Evolutionary conservation across 2,888 invertebrate genomes (phyloP).

Genomic region (Aphodius granarius): DNA sequence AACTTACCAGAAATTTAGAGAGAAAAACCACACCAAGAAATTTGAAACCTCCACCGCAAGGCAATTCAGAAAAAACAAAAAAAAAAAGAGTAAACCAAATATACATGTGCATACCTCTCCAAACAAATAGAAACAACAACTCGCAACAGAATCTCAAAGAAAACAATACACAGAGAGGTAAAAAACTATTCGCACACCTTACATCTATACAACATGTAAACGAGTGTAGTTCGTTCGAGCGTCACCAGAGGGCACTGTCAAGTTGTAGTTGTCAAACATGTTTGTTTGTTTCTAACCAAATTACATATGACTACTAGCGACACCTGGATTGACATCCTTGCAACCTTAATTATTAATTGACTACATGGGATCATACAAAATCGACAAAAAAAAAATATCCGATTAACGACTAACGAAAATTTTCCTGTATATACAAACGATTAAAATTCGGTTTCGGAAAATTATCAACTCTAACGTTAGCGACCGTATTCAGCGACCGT

Average conservation of each 20-base stretch:
- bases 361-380: not conserved
- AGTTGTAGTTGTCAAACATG: too few species aligned
- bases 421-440: slow-evolving; percentile 51
- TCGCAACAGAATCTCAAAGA: slow-evolving; percentile 14
- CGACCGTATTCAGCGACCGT: slow-evolving; percentile 36
- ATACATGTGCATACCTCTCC: slow-evolving; percentile 23
- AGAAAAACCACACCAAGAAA: slow-evolving; percentile 32
- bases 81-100: slow-evolving; percentile 33
- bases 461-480: slow-evolving; percentile 47
- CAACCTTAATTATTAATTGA: not conserved
- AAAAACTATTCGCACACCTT: not conserved
- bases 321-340: too few species aligned
- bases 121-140: not conserved
- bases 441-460: slow-evolving; percentile 52
- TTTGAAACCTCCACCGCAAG: slow-evolving; percentile 48
- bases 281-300: too few species aligned
- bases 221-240: too few species aligned
- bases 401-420: slow-evolving; percentile 33
- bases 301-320: too few species aligned
- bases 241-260: too few species aligned
- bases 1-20: slow-evolving; percentile 44
- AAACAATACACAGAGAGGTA: not conserved
- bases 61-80: slow-evolving; percentile 47
- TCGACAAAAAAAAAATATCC: not conserved
- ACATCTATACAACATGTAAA: not conserved